Percentiles rank a stretch among this genome's conserved stretches.
phyloP scores from a whole-genome alignment of 2,888 invertebrate genomes.

The Liopterus haemorrhoidalis region DNA sequence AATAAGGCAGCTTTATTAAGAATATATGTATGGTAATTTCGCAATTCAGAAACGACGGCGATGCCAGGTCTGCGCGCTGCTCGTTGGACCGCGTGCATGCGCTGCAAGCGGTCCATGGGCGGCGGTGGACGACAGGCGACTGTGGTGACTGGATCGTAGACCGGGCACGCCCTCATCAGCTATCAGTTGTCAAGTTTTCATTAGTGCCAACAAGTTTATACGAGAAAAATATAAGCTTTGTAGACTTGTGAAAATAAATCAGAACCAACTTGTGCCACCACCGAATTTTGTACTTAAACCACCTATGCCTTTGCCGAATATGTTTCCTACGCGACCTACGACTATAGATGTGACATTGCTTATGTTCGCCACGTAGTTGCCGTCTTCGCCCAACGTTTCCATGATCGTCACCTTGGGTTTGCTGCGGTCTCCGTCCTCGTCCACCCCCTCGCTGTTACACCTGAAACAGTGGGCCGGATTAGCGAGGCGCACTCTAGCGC shows the following conservation, averaged over 20 bases:
- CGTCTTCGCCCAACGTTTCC: conserved; percentile 62
- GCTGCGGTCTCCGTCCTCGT: conserved; percentile 56
- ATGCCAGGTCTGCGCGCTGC: no score
- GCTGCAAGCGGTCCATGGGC: no score
- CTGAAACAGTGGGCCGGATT: conserved; percentile 26
- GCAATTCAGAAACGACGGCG: no score
- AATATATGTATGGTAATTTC: no score
- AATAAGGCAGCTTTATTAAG: no score
- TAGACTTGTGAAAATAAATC: conserved; percentile 36
- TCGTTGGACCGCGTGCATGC: no score
- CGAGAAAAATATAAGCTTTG: conserved; percentile 38
- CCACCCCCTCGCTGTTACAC: conserved; percentile 44
- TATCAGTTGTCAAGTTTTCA: no score
- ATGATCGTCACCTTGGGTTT: conserved; percentile 57
- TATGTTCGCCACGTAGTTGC: conserved; percentile 67
- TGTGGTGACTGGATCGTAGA: no score
- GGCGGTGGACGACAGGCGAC: no score
- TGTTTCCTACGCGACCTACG: conserved; percentile 81
- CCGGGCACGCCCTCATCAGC: no score
- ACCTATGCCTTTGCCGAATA: conserved; percentile 85
- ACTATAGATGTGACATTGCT: conserved; percentile 78
- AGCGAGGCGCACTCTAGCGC: conserved; percentile 11
- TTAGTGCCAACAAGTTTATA: conserved; percentile 32
- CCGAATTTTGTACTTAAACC: conserved; percentile 85
- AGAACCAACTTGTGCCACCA: conserved; percentile 80